Percentiles rank a stretch among this genome's conserved stretches.
Conservation (phyloP, 1,140 invertebrate genomes). For the Trachymyrmex cornetzi region DNA sequence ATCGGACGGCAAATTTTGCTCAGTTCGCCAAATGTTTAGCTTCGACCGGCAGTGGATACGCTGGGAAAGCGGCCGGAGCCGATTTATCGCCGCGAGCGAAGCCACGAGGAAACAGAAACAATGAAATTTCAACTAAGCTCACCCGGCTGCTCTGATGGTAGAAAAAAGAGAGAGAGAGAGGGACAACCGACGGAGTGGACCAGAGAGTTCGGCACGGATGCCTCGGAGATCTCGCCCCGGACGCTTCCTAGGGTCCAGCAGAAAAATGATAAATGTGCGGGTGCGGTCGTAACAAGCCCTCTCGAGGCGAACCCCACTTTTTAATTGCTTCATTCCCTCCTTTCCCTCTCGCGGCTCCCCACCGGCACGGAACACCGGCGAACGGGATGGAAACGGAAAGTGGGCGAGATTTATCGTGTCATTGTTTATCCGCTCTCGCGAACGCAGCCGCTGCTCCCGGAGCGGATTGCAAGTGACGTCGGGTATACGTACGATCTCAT, state of each 20-base stretch:
- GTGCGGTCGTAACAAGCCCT: conserved; percentile 82
- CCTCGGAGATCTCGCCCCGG: conserved; percentile 67
- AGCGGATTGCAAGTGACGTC: conserved; percentile 66
- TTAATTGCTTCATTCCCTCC: conserved; percentile 81
- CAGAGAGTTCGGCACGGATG: conserved; percentile 61
- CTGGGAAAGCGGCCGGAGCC: conserved; percentile 63
- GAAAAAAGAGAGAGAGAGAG: neutral
- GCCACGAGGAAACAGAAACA: conserved; percentile 70
- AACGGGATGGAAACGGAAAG: conserved; percentile 47
- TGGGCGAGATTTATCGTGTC: conserved; percentile 72
- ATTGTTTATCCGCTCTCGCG: conserved; percentile 69
- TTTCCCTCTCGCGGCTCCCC: conserved; percentile 30
- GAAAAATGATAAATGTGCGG: conserved; percentile 84
- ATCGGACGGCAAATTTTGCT: conserved; percentile 46
- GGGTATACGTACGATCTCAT: conserved; percentile 60
- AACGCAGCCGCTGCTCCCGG: conserved; percentile 26
- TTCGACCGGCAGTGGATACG: conserved; percentile 11
- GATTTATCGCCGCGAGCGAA: conserved; percentile 68
- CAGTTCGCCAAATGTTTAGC: conserved; percentile 37
- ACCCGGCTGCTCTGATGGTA: neutral
- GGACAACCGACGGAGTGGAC: neutral
- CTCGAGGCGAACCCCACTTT: conserved; percentile 83
- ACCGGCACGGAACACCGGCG: conserved; percentile 6
- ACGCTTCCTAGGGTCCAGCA: conserved; percentile 70
- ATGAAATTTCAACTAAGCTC: conserved; percentile 74